phyloP scores from a whole-genome alignment of 1,140 invertebrate genomes.

The Helicoverpa armigera region DNA sequence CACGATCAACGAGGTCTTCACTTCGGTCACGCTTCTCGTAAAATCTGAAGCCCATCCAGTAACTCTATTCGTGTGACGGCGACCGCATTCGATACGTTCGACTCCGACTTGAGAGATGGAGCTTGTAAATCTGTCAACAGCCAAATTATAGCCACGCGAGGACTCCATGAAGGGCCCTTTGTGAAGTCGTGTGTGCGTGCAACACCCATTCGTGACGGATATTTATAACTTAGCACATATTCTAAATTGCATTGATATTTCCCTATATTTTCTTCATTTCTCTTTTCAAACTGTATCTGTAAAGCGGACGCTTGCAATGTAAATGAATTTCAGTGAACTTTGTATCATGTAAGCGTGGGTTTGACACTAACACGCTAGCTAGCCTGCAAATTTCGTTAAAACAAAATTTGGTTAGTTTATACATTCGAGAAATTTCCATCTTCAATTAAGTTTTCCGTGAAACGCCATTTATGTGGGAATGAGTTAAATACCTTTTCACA shows the following conservation, averaged over 20 bases:
- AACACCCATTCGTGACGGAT: slow-evolving; percentile 52
- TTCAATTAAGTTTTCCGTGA: neutral
- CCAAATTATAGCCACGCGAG: slow-evolving; percentile 69
- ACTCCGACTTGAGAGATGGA: slow-evolving; percentile 42
- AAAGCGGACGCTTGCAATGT: slow-evolving; percentile 24
- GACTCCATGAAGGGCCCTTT: slow-evolving; percentile 57
- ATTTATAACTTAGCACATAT: slow-evolving; percentile 37
- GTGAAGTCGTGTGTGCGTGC: slow-evolving; percentile 56
- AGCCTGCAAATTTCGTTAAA: slow-evolving; percentile 31
- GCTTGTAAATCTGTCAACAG: slow-evolving; percentile 75
- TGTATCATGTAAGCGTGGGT: slow-evolving; percentile 29
- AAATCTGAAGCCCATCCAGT: slow-evolving; percentile 48
- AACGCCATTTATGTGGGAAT: neutral
- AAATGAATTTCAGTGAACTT: slow-evolving; percentile 46
- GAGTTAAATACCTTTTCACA: too few species aligned
- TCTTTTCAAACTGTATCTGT: neutral
- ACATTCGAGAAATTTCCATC: slow-evolving; percentile 21
- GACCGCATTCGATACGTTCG: slow-evolving; percentile 49
- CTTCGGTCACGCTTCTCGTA: slow-evolving; percentile 45
- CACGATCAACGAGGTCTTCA: slow-evolving; percentile 29
- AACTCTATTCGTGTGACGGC: slow-evolving; percentile 21
- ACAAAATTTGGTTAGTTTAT: slow-evolving; percentile 33
- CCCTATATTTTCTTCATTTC: neutral
- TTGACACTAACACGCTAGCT: slow-evolving; percentile 44
- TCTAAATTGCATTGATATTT: slow-evolving; percentile 46